A percentile compares a stretch with the other conserved stretches of the same genome.
Conservation (phyloP, 1,140 invertebrate genomes). For the Tetranychus urticae region DNA sequence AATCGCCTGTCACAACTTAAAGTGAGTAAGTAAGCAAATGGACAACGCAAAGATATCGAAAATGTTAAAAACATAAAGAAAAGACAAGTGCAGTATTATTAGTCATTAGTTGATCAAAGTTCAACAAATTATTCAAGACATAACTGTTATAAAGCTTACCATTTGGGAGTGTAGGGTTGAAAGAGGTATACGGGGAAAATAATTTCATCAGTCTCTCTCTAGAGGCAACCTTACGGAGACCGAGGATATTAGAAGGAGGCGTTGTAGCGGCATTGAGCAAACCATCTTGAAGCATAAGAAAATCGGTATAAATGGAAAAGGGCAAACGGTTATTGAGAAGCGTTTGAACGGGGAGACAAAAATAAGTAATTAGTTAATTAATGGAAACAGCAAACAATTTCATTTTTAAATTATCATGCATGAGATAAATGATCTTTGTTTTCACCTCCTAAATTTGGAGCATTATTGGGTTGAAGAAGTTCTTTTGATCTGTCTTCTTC, state of each 20-base stretch:
- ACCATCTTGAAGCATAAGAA: not conserved
- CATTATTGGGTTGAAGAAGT: not conserved
- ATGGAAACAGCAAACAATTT: too few species aligned
- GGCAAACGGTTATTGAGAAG: not conserved
- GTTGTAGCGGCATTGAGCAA: not conserved
- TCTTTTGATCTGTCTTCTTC: conserved; percentile 29
- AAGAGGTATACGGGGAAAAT: not conserved
- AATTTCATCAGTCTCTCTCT: conserved; percentile 8
- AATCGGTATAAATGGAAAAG: not conserved
- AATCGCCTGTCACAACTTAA: not conserved
- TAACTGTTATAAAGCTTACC: too few species aligned
- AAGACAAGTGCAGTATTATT: too few species aligned
- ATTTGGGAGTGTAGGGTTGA: not conserved
- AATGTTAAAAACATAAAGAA: too few species aligned
- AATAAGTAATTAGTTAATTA: not conserved
- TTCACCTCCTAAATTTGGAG: too few species aligned
- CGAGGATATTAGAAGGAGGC: not conserved
- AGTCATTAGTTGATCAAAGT: too few species aligned
- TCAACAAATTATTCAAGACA: too few species aligned
- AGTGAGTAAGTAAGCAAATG: too few species aligned
- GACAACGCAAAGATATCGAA: too few species aligned
- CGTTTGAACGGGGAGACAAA: not conserved
- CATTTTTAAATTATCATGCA: too few species aligned
- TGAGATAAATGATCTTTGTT: too few species aligned
- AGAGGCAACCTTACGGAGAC: conserved; percentile 11